These are phyloP conservation scores for Asteroscopus sphinx DNA, from an alignment of 2,888 invertebrate species.

Conservation along the genomic window DNA sequence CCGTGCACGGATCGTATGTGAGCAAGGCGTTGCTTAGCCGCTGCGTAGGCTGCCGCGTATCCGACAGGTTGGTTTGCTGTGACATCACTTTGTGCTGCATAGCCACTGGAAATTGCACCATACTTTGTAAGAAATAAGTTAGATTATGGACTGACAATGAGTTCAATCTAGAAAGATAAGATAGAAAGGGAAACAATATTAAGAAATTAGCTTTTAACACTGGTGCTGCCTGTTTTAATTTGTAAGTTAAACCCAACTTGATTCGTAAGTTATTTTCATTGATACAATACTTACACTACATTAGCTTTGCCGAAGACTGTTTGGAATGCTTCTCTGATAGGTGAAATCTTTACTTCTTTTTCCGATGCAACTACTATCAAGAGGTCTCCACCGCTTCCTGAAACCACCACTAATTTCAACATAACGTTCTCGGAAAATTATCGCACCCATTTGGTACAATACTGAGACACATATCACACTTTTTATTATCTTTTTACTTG, in stretches of 20 bases:
- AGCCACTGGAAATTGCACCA: conserved; percentile 85
- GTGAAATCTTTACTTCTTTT: conserved; percentile 93
- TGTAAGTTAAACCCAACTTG: too few relatives aligned
- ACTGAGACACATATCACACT: too few relatives aligned
- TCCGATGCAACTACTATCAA: conserved; percentile 94
- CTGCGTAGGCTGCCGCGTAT: conserved; percentile 93
- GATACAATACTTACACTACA: conserved; percentile 90
- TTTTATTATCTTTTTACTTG: too few relatives aligned
- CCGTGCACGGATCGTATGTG: conserved; percentile 88
- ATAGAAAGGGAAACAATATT: too few relatives aligned
- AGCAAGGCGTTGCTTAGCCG: conserved; percentile 93
- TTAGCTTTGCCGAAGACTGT: conserved; percentile 94
- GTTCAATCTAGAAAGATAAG: too few relatives aligned
- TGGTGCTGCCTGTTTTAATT: too few relatives aligned
- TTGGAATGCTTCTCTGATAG: conserved; percentile 95
- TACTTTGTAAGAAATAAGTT: not conserved
- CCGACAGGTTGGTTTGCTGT: conserved; percentile 94
- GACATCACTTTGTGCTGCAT: conserved; percentile 89
- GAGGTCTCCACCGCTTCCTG: conserved; percentile 95
- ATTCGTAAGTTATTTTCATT: not conserved
- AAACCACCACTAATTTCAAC: too few relatives aligned
- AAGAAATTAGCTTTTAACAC: too few relatives aligned
- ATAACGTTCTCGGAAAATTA: too few relatives aligned
- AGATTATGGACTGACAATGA: not conserved
- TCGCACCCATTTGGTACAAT: too few relatives aligned